Evolutionary conservation across 2,797 vertebrate genomes (phyloP), one percentile per base, ranked within the genome.

Genomic region (Moxostoma hubbsi): DNA sequence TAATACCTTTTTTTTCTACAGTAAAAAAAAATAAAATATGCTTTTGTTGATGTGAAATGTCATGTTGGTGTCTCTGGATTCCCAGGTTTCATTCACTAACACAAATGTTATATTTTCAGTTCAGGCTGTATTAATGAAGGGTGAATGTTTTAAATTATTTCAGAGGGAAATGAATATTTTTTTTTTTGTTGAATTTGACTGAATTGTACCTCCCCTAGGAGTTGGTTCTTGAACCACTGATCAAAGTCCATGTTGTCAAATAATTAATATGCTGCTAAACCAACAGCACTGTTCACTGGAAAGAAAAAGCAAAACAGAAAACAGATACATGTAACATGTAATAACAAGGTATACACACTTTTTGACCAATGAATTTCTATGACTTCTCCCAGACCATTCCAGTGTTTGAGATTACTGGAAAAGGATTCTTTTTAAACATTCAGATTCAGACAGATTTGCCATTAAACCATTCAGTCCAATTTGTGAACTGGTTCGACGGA

Each of bases 221-320:
- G 94, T 54, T 98, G 97, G 89, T 95, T 98, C 91, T 96, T 97
- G 93, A 99, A 99, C 98, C 97, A 99, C 84, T 96, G 95, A 92
- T 98, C 97, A 89, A 99, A 99, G 92, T 99, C 97, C 92, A 99
- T 96, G 65, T 95, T 97, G 90, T 99, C 97, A 90, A 98, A 99
- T 1, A 99, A 92, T 82, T 99, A 97, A 87, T 96, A 98, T 18
- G 98, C 97, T 50, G 97, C 96, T 81, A 99, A 91, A 82, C 98
- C 98, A 87, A 99, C 93, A 0, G 97, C 97, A 88, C 98, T 99
- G 91, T 98, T 99, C 36, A 98, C 98, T 97, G 89, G 13, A 64
- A 82, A 73, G 62, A 87, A 73, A 91, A 87, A 66, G 7, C 8
- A 0, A 1, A 1, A 24, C 1, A 2, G 2, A 1, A 87, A 73